Conservation (phyloP, 2,888 invertebrate species). For the Hirtodrosophila trivittata region DNA sequence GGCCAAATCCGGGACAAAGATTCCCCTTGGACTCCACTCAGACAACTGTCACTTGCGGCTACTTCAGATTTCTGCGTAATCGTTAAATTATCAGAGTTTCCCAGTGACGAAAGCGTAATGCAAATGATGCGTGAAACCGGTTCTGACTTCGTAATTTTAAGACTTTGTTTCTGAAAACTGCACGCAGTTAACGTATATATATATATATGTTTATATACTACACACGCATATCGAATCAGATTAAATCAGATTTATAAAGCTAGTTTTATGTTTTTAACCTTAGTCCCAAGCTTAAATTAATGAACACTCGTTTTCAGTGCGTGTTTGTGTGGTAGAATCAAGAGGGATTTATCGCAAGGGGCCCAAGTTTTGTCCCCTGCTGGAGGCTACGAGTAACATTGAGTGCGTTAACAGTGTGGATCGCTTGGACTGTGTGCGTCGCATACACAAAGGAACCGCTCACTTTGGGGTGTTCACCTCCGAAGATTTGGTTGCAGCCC, state of each 20-base stretch:
- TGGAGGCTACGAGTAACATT: constrained; percentile 86
- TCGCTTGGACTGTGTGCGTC: constrained; percentile 92
- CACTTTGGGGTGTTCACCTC: constrained; percentile 94
- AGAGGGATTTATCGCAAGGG: constrained; percentile 87
- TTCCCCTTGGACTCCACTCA: constrained; percentile 9
- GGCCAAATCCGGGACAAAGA: constrained; percentile 17
- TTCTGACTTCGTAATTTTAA: constrained; percentile 14
- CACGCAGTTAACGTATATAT: constrained; percentile 21
- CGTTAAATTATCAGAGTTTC: constrained; percentile 39
- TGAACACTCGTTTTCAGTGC: constrained; percentile 85
- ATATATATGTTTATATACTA: neutral
- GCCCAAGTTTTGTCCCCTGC: constrained; percentile 87
- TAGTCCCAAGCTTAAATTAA: constrained; percentile 18
- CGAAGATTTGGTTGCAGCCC: constrained; percentile 91
- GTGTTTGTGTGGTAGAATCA: constrained; percentile 89
- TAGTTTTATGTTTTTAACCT: constrained; percentile 4
- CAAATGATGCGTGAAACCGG: constrained; percentile 36
- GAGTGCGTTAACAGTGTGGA: constrained; percentile 90
- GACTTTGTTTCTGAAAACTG: constrained; percentile 31
- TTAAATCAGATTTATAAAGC: constrained; percentile 8
- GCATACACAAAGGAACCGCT: constrained; percentile 90
- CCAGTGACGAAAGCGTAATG: constrained; percentile 33
- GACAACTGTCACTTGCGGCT: constrained; percentile 14
- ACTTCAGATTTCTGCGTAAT: constrained; percentile 58
- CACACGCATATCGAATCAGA: constrained; percentile 5